phyloP scores from a whole-genome alignment of 2,888 invertebrate species.

The Agonopterix subpropinquella region DNA sequence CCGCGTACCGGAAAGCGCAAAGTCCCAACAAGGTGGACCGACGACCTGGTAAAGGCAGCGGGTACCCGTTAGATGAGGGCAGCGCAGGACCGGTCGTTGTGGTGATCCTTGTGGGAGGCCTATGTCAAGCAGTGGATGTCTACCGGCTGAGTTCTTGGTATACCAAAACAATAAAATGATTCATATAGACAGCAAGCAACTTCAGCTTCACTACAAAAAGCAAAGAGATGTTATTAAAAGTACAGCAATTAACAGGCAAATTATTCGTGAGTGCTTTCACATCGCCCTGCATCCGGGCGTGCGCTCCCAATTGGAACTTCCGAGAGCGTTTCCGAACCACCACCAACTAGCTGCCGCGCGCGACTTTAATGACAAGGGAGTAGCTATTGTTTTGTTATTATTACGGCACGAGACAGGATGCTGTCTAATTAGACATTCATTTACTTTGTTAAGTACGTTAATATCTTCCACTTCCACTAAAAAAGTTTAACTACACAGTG shows the following conservation, averaged over 20 bases:
- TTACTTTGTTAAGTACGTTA: constrained; percentile 33
- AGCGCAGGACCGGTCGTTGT: too few relatives aligned
- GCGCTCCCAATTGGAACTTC: constrained; percentile 69
- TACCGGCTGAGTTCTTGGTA: too few relatives aligned
- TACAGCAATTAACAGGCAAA: constrained; percentile 49
- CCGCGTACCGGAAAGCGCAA: too few relatives aligned
- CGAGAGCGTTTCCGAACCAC: constrained; percentile 70
- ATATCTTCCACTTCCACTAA: too few relatives aligned
- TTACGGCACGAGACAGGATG: constrained; percentile 69
- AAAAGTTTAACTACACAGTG: too few relatives aligned
- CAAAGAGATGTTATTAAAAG: constrained; percentile 4
- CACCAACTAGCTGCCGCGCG: constrained; percentile 44
- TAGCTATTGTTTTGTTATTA: constrained; percentile 72
- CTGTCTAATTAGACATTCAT: constrained; percentile 66
- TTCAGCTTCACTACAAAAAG: background rate
- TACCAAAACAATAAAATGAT: too few relatives aligned
- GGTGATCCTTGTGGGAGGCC: too few relatives aligned
- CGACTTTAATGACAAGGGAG: constrained; percentile 54
- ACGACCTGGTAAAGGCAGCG: too few relatives aligned
- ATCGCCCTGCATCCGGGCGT: constrained; percentile 61
- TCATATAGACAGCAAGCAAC: too few relatives aligned
- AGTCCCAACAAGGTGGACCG: too few relatives aligned
- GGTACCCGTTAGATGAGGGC: too few relatives aligned
- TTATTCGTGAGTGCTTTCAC: constrained; percentile 59
- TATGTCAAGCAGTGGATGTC: too few relatives aligned